phyloP scores from a whole-genome alignment of 2,888 invertebrate species.

The Hypomecis punctinalis region DNA sequence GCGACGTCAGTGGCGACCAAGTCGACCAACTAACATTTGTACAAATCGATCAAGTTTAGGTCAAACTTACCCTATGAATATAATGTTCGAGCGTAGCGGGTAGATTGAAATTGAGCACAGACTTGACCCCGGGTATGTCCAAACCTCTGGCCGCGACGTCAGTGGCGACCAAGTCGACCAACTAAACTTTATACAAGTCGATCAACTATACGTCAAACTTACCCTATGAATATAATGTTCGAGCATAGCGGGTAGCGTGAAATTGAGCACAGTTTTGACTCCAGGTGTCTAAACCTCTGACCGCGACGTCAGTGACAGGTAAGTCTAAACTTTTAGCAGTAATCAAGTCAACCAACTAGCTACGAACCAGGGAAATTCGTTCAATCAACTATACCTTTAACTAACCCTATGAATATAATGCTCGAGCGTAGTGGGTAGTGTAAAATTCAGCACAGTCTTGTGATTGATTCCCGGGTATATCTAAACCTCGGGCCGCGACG shows the following conservation, averaged over 20 bases:
- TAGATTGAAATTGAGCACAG: constrained; percentile 98
- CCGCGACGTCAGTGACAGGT: no score
- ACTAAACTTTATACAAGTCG: constrained; percentile 90
- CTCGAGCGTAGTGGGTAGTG: constrained; percentile 96
- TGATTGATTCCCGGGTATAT: constrained; percentile 96
- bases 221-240: no score
- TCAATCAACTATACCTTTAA: neutral
- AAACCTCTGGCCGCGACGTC: constrained; percentile 97
- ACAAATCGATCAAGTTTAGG: neutral
- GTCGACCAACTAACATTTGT: no score
- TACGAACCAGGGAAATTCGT: no score
- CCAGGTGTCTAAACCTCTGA: no score
- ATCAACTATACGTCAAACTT: no score
- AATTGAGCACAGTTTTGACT: no score
- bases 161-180: constrained; percentile 94
- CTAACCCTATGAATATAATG: constrained; percentile 96
- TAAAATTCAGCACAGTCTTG: constrained; percentile 96
- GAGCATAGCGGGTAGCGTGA: constrained; percentile 71
- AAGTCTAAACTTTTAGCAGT: no score
- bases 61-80: constrained; percentile 89
- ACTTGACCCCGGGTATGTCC: constrained; percentile 98
- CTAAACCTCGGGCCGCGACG: constrained; percentile 96
- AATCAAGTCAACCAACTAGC: no score
- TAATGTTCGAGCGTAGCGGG: constrained; percentile 98
- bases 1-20: no score